Conservation (phyloP, 2,113 vertebrate species). For the Pantherophis guttatus region DNA sequence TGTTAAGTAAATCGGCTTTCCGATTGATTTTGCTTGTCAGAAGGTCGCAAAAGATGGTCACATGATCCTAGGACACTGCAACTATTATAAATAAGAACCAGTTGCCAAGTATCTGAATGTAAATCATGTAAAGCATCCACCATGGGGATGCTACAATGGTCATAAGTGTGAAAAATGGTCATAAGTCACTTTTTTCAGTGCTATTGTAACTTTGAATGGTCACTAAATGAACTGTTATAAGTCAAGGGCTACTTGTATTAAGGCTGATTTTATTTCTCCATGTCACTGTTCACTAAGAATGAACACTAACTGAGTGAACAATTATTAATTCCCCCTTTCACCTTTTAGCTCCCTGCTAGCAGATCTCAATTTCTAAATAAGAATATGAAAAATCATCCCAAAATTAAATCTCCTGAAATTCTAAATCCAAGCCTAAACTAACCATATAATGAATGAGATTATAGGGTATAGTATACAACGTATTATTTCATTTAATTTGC, state of each 20-base stretch:
- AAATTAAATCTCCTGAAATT: neutral
- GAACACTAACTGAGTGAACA: neutral
- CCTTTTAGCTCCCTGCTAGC: neutral
- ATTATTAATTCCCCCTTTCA: neutral
- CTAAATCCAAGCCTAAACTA: neutral
- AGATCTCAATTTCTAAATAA: neutral
- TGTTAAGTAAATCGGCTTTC: neutral
- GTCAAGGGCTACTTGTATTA: neutral
- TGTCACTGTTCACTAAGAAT: neutral
- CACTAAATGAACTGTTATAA: neutral
- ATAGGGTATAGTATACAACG: neutral
- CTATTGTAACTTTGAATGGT: neutral
- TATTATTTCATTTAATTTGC: neutral
- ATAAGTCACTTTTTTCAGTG: neutral
- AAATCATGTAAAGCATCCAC: neutral
- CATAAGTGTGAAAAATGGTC: neutral
- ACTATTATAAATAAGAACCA: neutral
- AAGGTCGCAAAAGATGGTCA: neutral
- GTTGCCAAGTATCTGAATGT: neutral
- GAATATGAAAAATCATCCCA: neutral
- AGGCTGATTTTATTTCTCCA: neutral
- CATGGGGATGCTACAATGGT: neutral
- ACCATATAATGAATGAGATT: neutral
- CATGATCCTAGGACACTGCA: neutral
- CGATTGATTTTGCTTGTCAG: neutral